Evolutionary conservation across 2,113 vertebrate genomes (phyloP).

Genomic region (Vanacampus margaritifer): DNA sequence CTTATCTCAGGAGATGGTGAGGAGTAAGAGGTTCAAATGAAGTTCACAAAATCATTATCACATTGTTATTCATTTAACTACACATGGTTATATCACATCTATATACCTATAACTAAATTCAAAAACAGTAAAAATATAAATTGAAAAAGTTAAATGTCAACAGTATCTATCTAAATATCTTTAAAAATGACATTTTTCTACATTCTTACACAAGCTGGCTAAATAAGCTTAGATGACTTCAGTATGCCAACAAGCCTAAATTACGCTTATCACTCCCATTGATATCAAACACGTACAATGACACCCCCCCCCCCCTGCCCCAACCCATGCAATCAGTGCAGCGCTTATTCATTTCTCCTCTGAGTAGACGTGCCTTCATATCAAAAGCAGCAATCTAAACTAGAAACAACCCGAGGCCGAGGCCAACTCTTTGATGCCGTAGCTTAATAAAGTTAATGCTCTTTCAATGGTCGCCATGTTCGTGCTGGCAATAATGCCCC

Average conservation of each 20-base stretch:
- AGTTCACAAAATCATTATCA: no score
- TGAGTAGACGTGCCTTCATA: slow-evolving; percentile 9
- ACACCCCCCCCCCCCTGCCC: no score
- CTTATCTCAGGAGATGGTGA: no score
- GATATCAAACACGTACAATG: slow-evolving; percentile 14
- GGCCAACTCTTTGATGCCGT: slow-evolving; percentile 22
- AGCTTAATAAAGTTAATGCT: slow-evolving; percentile 23
- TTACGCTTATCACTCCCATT: not conserved
- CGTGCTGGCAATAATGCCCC: slow-evolving; percentile 1
- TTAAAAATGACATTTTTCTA: no score
- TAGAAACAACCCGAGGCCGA: slow-evolving; percentile 10
- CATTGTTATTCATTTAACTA: no score
- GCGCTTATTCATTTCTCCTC: slow-evolving; percentile 8
- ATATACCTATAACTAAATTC: no score
- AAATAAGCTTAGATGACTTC: not conserved
- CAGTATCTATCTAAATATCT: no score
- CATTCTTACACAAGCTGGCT: not conserved
- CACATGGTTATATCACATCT: no score
- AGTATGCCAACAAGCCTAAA: not conserved
- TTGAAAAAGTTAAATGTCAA: no score
- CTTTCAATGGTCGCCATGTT: slow-evolving; percentile 17
- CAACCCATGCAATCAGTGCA: not conserved
- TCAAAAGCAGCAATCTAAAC: slow-evolving; percentile 15
- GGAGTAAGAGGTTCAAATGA: no score
- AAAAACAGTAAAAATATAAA: no score